These are phyloP conservation scores for Dunckerocampus dactyliophorus DNA, from an alignment of 2,113 vertebrate genomes.

Conservation along the genomic window DNA sequence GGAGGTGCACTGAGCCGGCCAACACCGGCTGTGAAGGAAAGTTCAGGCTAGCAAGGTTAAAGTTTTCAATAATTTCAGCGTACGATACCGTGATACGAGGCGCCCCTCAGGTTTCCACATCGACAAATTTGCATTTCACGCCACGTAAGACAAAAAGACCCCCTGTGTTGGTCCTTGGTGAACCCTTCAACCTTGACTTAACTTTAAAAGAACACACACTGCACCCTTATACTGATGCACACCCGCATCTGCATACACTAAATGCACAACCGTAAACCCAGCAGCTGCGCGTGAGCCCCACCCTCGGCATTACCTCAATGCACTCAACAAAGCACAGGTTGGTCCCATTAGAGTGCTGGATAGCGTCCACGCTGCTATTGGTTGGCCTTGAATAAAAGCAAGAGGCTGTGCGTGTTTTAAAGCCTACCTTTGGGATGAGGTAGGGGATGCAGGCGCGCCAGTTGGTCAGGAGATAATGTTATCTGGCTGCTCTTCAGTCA, in stretches of 20 bases:
- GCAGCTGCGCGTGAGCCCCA: slow-evolving; percentile 16
- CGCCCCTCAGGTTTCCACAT: background rate
- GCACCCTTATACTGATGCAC: background rate
- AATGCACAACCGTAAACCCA: background rate
- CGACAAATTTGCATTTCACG: too few species aligned
- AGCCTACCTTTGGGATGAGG: slow-evolving; percentile 77
- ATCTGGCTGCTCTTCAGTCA: slow-evolving; percentile 81
- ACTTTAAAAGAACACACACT: background rate
- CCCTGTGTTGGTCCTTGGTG: background rate
- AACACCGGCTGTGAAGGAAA: slow-evolving; percentile 8
- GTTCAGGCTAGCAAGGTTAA: slow-evolving; percentile 17
- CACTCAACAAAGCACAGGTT: slow-evolving; percentile 34
- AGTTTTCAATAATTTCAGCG: slow-evolving; percentile 12
- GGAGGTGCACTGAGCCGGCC: slow-evolving; percentile 11
- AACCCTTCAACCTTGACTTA: background rate
- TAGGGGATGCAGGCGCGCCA: slow-evolving; percentile 67
- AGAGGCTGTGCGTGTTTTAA: slow-evolving; percentile 27
- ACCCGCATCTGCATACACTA: slow-evolving; percentile 5
- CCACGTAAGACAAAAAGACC: too few species aligned
- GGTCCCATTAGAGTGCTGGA: slow-evolving; percentile 33
- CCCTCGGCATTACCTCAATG: slow-evolving; percentile 38
- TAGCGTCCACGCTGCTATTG: slow-evolving; percentile 45
- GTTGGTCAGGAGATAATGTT: slow-evolving; percentile 71
- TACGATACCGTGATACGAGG: background rate
- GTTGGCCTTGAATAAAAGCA: slow-evolving; percentile 68